These are phyloP conservation scores for Diplodus sargus DNA, from an alignment of 2,797 vertebrate genomes.

Conservation along the genomic window DNA sequence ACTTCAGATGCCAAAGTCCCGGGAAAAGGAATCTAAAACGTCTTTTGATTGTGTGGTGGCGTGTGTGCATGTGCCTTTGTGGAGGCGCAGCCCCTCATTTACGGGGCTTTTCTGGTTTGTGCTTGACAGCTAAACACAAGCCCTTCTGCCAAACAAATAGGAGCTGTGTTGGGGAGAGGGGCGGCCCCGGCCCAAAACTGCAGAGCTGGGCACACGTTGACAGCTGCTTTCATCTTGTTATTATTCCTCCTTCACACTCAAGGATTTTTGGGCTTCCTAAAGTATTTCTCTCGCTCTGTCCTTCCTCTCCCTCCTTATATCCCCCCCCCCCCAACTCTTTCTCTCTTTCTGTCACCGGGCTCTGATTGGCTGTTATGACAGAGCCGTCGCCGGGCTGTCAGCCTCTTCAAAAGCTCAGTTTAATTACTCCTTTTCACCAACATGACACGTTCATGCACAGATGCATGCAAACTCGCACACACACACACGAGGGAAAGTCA, in stretches of 20 bases:
- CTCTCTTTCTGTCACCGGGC: slow-evolving; percentile 61
- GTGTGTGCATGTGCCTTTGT: slow-evolving; percentile 46
- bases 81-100: slow-evolving; percentile 62
- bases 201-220: slow-evolving; percentile 69
- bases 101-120: slow-evolving; percentile 55
- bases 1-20: slow-evolving; percentile 36
- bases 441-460: slow-evolving; percentile 70
- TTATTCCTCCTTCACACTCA: slow-evolving; percentile 78
- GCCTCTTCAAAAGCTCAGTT: slow-evolving; percentile 79
- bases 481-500: slow-evolving; percentile 49
- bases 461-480: slow-evolving; percentile 61
- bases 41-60: slow-evolving; percentile 39
- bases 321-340: slow-evolving; percentile 23
- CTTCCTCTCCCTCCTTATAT: slow-evolving; percentile 34
- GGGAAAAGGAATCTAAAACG: slow-evolving; percentile 32
- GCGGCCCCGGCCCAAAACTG: slow-evolving; percentile 51
- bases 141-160: slow-evolving; percentile 67
- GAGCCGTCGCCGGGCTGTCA: slow-evolving; percentile 74
- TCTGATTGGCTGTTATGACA: slow-evolving; percentile 83
- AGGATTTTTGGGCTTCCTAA: slow-evolving; percentile 75
- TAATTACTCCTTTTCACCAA: slow-evolving; percentile 87
- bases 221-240: slow-evolving; percentile 81
- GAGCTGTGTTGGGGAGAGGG: slow-evolving; percentile 44
- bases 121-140: slow-evolving; percentile 71
- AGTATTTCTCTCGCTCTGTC: slow-evolving; percentile 66